These are phyloP conservation scores for Clamator glandarius DNA, from an alignment of 2,797 vertebrate genomes.

Conservation along the genomic window DNA sequence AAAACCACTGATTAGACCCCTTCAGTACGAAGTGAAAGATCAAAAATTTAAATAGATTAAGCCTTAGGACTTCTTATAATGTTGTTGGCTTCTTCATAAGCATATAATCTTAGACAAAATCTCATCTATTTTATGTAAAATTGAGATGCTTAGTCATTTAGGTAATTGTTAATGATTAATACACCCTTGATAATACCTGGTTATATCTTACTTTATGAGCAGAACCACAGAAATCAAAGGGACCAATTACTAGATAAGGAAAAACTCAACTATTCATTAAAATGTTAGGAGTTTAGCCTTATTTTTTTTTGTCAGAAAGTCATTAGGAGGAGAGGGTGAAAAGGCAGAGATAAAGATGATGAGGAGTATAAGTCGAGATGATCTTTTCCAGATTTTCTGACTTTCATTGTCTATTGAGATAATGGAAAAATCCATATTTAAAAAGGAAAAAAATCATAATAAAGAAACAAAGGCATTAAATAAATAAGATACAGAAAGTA, in stretches of 20 bases:
- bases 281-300: background rate
- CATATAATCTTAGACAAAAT: constrained; percentile 14
- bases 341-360: background rate
- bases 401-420: background rate
- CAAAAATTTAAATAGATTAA: background rate
- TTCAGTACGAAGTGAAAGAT: background rate
- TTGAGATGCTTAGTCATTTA: constrained; percentile 29
- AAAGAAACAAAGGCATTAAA: background rate
- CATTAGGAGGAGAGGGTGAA: background rate
- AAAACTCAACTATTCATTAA: constrained; percentile 11
- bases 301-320: background rate
- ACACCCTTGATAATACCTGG: constrained; percentile 26
- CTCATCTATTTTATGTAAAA: constrained; percentile 27
- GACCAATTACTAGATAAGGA: constrained; percentile 37
- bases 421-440: background rate
- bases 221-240: constrained; percentile 35
- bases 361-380: rapidly evolving
- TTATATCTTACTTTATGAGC: background rate
- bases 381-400: background rate
- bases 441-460: background rate
- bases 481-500: background rate
- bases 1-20: background rate
- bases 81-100: background rate
- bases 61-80: background rate
- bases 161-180: constrained; percentile 43